Evolutionary conservation across 2,888 invertebrate genomes (phyloP).

Genomic region (Hirtodrosophila alboralis): DNA sequence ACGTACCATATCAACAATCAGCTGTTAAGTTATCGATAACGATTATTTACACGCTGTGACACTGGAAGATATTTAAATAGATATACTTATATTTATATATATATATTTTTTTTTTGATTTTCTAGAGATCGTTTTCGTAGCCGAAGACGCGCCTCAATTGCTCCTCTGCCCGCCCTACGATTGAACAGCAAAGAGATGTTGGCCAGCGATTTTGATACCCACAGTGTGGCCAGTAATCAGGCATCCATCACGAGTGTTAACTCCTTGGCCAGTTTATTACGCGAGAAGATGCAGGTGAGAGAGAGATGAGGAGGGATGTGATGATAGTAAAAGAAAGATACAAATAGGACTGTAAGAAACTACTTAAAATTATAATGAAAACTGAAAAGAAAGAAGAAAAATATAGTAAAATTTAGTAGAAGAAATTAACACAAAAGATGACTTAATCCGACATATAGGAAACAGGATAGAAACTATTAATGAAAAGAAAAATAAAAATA

Average conservation of each 20-base stretch:
- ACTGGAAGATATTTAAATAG: background rate
- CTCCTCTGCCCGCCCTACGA: slow-evolving; percentile 86
- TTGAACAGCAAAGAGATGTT: slow-evolving; percentile 86
- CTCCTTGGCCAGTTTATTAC: slow-evolving; percentile 92
- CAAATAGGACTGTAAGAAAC: background rate
- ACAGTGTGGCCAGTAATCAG: slow-evolving; percentile 84
- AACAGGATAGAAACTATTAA: too few relatives aligned
- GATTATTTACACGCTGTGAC: background rate
- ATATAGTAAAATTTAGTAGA: too few relatives aligned
- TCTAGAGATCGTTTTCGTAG: slow-evolving; percentile 87
- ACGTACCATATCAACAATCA: slow-evolving; percentile 1
- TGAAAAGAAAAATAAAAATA: too few relatives aligned
- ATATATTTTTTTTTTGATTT: slow-evolving; percentile 1
- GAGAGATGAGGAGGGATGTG: too few relatives aligned
- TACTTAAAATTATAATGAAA: too few relatives aligned
- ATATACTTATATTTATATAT: background rate
- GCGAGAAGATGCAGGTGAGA: slow-evolving; percentile 91
- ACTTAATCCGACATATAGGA: too few relatives aligned
- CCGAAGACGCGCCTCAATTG: slow-evolving; percentile 88
- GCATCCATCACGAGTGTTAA: slow-evolving; percentile 93
- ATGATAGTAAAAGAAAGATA: background rate
- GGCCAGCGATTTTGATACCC: slow-evolving; percentile 85
- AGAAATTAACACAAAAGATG: too few relatives aligned
- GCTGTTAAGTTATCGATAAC: background rate
- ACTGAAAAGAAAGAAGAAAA: too few relatives aligned